Evolutionary conservation across 2,888 invertebrate genomes (phyloP).

Genomic region (Pachydiplax longipennis): DNA sequence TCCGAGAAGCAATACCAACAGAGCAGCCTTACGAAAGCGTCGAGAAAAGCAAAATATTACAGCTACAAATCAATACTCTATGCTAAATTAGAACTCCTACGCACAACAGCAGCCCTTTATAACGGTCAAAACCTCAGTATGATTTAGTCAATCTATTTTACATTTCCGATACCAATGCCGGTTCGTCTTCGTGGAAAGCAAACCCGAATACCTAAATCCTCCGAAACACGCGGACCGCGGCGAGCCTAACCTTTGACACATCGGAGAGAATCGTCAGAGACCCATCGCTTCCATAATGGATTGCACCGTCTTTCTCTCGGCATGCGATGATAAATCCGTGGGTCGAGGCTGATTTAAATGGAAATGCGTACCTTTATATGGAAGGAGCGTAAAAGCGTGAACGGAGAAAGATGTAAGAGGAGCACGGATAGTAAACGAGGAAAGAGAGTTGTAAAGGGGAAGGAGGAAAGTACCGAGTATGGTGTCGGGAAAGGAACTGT

Average conservation of each 20-base stretch:
- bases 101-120: background rate
- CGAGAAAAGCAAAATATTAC: too few relatives aligned
- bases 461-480: background rate
- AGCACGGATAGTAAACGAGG: background rate
- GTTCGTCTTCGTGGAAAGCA: background rate
- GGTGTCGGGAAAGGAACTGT: background rate
- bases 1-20: too few relatives aligned
- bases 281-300: conserved; percentile 23
- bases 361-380: conserved; percentile 35
- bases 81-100: too few relatives aligned
- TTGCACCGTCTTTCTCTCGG: conserved; percentile 14
- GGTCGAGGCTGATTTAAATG: conserved; percentile 41
- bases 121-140: background rate
- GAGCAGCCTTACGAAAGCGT: too few relatives aligned
- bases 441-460: background rate
- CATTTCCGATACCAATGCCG: background rate
- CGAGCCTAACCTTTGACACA: conserved; percentile 39
- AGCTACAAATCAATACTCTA: too few relatives aligned
- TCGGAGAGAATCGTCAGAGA: conserved; percentile 11
- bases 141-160: background rate
- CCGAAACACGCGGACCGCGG: background rate
- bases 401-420: background rate
- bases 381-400: background rate
- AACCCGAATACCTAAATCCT: background rate
- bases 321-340: conserved; percentile 16